phyloP scores from a whole-genome alignment of 2,113 vertebrate species.

The Brachypteracias leptosomus region DNA sequence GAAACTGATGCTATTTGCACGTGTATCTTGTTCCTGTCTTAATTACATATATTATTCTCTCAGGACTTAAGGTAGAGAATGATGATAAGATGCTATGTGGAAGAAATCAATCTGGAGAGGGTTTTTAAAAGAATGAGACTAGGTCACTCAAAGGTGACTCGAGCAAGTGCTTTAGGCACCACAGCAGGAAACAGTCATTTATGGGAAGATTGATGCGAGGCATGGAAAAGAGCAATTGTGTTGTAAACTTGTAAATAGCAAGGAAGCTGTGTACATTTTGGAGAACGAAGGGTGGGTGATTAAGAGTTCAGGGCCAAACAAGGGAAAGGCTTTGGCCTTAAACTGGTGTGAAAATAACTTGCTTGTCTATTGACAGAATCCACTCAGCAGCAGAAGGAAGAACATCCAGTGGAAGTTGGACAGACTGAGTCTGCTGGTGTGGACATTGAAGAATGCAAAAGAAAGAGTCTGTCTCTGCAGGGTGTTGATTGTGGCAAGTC shows the following conservation, averaged over 20 bases:
- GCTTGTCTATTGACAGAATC: conserved; percentile 38
- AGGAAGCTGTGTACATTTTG: neutral
- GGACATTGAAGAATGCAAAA: conserved; percentile 10
- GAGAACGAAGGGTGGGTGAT: neutral
- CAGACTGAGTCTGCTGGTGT: neutral
- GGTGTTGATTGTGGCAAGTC: neutral
- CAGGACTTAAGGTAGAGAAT: neutral
- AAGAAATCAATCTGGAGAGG: neutral
- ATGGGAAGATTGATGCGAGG: neutral
- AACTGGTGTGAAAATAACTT: neutral
- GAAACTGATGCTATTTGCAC: neutral
- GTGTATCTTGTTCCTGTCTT: neutral
- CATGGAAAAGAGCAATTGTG: neutral
- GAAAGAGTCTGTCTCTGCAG: neutral
- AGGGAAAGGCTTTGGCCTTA: neutral
- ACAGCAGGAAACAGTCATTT: neutral
- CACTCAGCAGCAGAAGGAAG: neutral
- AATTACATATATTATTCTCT: neutral
- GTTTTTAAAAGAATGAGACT: neutral
- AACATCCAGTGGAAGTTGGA: neutral
- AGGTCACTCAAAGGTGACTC: neutral
- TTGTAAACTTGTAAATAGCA: neutral
- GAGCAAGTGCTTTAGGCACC: neutral
- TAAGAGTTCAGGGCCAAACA: neutral
- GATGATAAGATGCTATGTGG: neutral